phyloP scores from a whole-genome alignment of 2,888 invertebrate genomes.

The Diloba caeruleocephala region DNA sequence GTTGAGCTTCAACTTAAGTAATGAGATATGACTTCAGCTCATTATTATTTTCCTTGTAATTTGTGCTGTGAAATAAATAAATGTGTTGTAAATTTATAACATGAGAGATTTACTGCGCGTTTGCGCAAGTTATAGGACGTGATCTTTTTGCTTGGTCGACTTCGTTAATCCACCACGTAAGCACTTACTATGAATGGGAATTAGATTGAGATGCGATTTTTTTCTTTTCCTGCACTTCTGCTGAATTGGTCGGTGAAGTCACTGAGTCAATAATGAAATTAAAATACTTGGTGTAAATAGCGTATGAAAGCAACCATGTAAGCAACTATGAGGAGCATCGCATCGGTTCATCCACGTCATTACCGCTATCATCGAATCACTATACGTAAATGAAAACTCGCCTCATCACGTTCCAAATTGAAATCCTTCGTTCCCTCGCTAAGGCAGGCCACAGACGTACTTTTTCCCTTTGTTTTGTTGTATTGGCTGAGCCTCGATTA shows the following conservation, averaged over 20 bases:
- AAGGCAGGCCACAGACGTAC: constrained; percentile 77
- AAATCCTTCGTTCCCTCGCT: constrained; percentile 85
- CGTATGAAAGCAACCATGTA: constrained; percentile 42
- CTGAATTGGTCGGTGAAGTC: constrained; percentile 14
- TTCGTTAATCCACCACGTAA: constrained; percentile 57
- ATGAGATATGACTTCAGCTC: constrained; percentile 85
- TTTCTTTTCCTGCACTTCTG: constrained; percentile 30
- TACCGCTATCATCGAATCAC: constrained; percentile 70
- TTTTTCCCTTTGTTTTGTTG: constrained; percentile 86
- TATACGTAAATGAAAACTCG: constrained; percentile 84
- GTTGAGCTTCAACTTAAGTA: constrained; percentile 83
- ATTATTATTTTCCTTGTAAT: constrained; percentile 82
- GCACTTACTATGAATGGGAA: constrained; percentile 48
- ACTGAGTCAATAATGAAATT: constrained; percentile 39
- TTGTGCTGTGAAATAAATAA: constrained; percentile 76
- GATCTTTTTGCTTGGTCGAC: constrained; percentile 51
- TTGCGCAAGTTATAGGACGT: constrained; percentile 64
- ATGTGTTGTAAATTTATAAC: constrained; percentile 74
- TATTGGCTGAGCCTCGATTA: constrained; percentile 85
- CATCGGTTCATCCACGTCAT: constrained; percentile 63
- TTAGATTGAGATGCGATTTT: constrained; percentile 28
- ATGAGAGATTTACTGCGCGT: constrained; percentile 73
- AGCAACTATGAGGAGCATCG: constrained; percentile 50
- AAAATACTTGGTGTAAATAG: constrained; percentile 37
- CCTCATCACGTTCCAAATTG: constrained; percentile 89